Evolutionary conservation across 2,888 invertebrate species (phyloP).

Genomic region (Callimorpha dominula): DNA sequence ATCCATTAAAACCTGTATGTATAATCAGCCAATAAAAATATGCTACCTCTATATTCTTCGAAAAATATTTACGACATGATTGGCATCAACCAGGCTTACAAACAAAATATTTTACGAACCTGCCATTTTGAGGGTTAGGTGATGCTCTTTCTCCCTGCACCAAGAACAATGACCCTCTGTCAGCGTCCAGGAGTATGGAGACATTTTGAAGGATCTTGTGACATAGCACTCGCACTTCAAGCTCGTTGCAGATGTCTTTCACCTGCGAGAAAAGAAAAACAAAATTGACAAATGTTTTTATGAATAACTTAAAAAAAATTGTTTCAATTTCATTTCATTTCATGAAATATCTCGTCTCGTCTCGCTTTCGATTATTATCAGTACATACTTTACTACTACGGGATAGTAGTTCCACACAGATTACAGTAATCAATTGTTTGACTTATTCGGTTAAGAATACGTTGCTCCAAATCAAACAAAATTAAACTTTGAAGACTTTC

Average conservation of each 20-base stretch:
- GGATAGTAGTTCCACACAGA: too few species aligned
- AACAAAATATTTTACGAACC: constrained; percentile 59
- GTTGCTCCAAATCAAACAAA: constrained; percentile 7
- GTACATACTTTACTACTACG: too few species aligned
- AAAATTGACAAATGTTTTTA: neutral
- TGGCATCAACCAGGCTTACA: neutral
- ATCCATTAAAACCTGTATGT: neutral
- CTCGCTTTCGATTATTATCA: too few species aligned
- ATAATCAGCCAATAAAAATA: too few species aligned
- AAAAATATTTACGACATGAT: neutral
- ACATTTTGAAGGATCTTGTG: constrained; percentile 99
- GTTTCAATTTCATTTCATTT: too few species aligned
- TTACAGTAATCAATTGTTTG: constrained; percentile 21
- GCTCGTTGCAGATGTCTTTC: constrained; percentile 98
- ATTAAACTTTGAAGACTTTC: constrained; percentile 5
- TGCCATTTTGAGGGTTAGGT: constrained; percentile 81
- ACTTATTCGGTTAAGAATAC: constrained; percentile 20
- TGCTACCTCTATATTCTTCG: neutral
- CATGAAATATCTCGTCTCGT: too few species aligned
- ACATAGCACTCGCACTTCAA: constrained; percentile 96
- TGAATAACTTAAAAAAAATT: neutral
- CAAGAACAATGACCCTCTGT: constrained; percentile 96
- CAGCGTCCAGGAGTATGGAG: constrained; percentile 95
- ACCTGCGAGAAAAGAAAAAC: constrained; percentile 86
- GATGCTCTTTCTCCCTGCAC: constrained; percentile 89